Evolutionary conservation across 2,797 vertebrate species (phyloP).

Genomic region (Perodicticus potto): DNA sequence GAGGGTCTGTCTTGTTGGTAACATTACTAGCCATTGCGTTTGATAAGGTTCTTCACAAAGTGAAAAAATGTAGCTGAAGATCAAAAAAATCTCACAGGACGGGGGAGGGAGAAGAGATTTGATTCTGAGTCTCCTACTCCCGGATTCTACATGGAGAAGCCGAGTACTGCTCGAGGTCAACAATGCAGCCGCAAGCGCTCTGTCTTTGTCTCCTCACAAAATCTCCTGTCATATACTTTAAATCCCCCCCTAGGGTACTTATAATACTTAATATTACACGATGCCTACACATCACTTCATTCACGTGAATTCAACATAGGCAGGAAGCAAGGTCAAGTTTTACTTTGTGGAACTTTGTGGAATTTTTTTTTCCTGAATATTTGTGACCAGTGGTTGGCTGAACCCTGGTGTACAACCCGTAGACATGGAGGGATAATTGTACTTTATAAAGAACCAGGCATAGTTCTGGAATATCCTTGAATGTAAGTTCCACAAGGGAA

Average conservation of each 20-base stretch:
- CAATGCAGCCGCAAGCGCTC: no score
- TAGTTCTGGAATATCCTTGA: background rate
- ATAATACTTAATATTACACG: background rate
- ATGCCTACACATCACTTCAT: background rate
- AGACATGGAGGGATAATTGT: background rate
- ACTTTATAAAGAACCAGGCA: background rate
- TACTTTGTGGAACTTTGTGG: background rate
- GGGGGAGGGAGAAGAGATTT: no score
- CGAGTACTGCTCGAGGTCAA: no score
- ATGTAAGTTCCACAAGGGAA: background rate
- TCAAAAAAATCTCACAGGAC: no score
- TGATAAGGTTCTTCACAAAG: constrained; percentile 63
- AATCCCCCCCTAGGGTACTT: background rate
- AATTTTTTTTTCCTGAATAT: background rate
- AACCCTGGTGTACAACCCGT: background rate
- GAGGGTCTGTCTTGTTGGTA: constrained; percentile 96
- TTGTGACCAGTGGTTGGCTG: background rate
- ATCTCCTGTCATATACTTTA: background rate
- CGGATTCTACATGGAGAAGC: no score
- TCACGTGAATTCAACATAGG: background rate
- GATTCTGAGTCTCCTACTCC: no score
- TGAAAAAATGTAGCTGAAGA: no score
- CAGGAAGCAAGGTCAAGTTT: background rate
- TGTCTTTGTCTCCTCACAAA: no score
- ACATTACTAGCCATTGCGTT: constrained; percentile 94